Conservation (phyloP, 2,113 vertebrate species). For the Andinoacara biseriatus region DNA sequence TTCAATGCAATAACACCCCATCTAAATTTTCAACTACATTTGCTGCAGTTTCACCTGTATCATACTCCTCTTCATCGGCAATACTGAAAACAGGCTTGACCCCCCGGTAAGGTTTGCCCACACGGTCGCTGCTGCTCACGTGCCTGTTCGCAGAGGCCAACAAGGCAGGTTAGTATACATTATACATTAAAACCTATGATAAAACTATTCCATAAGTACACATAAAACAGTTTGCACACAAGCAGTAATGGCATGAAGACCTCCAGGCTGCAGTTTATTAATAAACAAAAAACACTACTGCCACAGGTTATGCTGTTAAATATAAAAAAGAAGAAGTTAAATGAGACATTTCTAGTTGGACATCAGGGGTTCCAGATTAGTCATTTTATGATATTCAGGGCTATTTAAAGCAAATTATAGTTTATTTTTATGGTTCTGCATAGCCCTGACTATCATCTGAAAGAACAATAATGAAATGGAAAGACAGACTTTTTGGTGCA, state of each 20-base stretch:
- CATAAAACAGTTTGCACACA: conserved; percentile 5
- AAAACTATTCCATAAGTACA: neutral
- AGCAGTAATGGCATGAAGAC: conserved; percentile 38
- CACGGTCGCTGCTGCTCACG: conserved; percentile 95
- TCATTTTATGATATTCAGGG: conserved; percentile 54
- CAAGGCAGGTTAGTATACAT: neutral
- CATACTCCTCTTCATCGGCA: conserved; percentile 96
- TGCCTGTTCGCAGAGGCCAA: conserved; percentile 77
- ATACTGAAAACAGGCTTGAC: conserved; percentile 99
- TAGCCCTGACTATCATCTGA: conserved; percentile 64
- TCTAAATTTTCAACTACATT: neutral
- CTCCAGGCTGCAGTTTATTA: conserved; percentile 31
- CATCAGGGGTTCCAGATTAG: conserved; percentile 15
- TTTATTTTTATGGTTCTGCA: neutral
- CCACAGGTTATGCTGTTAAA: conserved; percentile 43
- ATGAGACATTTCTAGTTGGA: conserved; percentile 10
- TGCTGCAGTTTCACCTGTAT: conserved; percentile 84
- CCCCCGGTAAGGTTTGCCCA: conserved; percentile 96
- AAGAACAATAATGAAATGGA: conserved; percentile 57
- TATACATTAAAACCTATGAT: neutral
- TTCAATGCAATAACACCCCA: neutral
- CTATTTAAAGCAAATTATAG: neutral
- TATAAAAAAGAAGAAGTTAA: conserved; percentile 36
- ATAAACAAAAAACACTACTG: conserved; percentile 10
- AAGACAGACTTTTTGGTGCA: conserved; percentile 34